Base-by-base conservation (phyloP, 1,140 invertebrate genomes). In the Drosophila auraria region DNA sequence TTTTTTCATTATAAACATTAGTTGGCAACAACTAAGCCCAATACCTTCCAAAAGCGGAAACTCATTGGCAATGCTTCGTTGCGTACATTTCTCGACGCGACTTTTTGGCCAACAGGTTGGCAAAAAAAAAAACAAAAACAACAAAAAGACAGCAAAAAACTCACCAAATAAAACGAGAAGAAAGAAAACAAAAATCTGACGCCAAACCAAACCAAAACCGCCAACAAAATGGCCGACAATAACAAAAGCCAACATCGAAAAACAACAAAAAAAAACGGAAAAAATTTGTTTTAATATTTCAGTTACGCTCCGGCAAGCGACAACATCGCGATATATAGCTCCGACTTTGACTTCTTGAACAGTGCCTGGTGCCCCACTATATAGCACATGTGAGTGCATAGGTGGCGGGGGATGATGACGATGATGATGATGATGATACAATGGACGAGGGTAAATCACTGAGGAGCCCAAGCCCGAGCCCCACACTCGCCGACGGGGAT, bases 21-120 rank as follows among this genome's bases (percentile, higher is more conserved):
- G 45, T 50, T 64, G 72, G 68, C 69, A 69, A 84, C 66, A 69
- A 82, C 78, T 89, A 89, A 90, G 84, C 86, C 84, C 80, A 89
- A 80, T 87, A 78, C 83, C 83, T 57, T 78, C 82, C 77, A 77
- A 91, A 81, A 91, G 84, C 91, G 91, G 91, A 92, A 92, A 87
- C 91, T 87, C 91, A 92, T 92, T 92, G 91, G 91, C 63, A 87
- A 92, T 83, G 91, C 91, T 92, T 87, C 87, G 91, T 87, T 92
- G 91, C 73, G 75, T 91, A 76, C 86, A 91, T 90, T 90, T 90
- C 87, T 89, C 84, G 64, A 80, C 71, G 75, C 86, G 82, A 90
- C 86, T 89, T 86, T 89, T 90, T 58, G 78, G 75, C 75, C 86
- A 89, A 90, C 86, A 86, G 82, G 86, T 87, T 87, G 80, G 66